A percentile compares a stretch with the other conserved stretches of the same genome.
These are phyloP conservation scores for Cygnus olor DNA, from an alignment of 2,797 vertebrate genomes.

Conservation along the genomic window DNA sequence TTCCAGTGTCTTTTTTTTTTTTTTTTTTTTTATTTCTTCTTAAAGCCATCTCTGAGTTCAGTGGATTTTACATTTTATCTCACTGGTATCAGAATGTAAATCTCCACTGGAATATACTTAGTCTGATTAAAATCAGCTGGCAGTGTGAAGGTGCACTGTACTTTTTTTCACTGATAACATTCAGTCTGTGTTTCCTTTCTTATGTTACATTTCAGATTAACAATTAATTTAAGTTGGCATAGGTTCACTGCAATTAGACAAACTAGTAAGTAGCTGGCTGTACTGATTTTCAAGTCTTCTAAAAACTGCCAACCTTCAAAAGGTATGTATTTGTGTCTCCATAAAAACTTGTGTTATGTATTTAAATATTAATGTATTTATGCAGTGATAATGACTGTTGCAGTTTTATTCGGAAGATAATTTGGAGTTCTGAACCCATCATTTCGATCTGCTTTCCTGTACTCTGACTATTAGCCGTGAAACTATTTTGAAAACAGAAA, in stretches of 20 bases:
- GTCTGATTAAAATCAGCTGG: neutral
- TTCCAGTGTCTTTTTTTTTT: neutral
- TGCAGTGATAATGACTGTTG: conserved; percentile 1
- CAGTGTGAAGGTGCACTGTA: rapidly evolving
- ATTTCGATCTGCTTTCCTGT: neutral
- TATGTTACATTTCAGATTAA: neutral
- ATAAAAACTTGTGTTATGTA: neutral
- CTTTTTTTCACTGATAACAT: neutral
- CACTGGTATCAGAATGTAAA: neutral
- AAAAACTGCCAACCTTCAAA: neutral
- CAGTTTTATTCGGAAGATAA: neutral
- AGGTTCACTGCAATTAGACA: neutral
- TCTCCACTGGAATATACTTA: neutral
- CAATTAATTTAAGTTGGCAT: neutral
- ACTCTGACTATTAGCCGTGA: neutral
- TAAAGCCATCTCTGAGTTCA: neutral
- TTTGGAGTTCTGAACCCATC: neutral
- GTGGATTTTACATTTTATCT: neutral
- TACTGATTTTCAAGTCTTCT: neutral
- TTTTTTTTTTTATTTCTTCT: neutral
- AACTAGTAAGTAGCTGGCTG: neutral
- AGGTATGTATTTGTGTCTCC: neutral
- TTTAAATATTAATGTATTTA: neutral
- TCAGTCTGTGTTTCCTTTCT: neutral
- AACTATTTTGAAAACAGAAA: conserved; percentile 1